Percentiles rank a stretch among this genome's conserved stretches.
phyloP scores from a whole-genome alignment of 2,113 vertebrate species.

The Limnothrissa miodon region DNA sequence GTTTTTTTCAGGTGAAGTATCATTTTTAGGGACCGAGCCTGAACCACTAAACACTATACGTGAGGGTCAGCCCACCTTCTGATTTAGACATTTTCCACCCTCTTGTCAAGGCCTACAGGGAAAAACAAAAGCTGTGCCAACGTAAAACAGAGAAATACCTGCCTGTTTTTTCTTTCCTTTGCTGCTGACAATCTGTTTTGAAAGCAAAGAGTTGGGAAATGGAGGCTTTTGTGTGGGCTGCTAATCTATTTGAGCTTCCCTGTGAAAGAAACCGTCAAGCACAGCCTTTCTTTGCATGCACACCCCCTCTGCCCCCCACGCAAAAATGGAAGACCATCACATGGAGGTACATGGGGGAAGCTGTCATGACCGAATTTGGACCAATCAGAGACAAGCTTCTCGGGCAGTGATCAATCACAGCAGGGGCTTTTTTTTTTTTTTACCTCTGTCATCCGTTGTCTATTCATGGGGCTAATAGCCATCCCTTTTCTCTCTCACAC shows the following conservation, averaged over 20 bases:
- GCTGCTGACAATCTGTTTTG: constrained; percentile 31
- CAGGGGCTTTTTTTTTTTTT: constrained; percentile 21
- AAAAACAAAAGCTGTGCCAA: constrained; percentile 15
- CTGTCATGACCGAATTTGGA: background rate
- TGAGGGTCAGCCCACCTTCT: background rate
- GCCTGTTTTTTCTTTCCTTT: constrained; percentile 22
- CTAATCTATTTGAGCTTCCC: constrained; percentile 30
- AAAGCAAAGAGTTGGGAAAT: constrained; percentile 35
- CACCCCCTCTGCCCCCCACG: background rate
- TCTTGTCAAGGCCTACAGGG: constrained; percentile 10
- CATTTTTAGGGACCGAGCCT: background rate
- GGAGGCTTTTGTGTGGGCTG: constrained; percentile 25
- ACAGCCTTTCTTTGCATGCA: constrained; percentile 30
- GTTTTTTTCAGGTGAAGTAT: background rate
- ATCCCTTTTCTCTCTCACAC: background rate
- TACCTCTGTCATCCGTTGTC: constrained; percentile 3
- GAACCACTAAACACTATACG: background rate
- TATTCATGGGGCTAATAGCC: background rate
- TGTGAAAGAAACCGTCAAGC: constrained; percentile 33
- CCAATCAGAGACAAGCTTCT: constrained; percentile 22
- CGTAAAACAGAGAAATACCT: constrained; percentile 35
- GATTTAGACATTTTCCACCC: constrained; percentile 16
- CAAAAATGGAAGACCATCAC: constrained; percentile 13
- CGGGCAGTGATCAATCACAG: constrained; percentile 32
- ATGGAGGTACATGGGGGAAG: constrained; percentile 19